Percentiles rank a stretch among this genome's conserved stretches.
phyloP scores from a whole-genome alignment of 2,797 vertebrate species.

The Cacajao melanocephalus region DNA sequence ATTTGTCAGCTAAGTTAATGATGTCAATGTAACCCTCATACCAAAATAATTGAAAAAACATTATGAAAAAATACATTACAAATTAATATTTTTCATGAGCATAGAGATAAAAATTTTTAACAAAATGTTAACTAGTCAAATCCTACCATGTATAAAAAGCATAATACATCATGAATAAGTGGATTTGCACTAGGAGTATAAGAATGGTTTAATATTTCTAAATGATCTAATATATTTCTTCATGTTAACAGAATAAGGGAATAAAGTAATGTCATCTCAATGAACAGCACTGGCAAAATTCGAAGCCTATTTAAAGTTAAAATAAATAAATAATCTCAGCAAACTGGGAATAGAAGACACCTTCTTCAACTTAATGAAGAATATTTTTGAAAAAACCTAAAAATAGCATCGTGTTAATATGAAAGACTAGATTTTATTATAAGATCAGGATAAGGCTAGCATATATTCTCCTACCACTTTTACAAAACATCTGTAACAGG shows the following conservation, averaged over 20 bases:
- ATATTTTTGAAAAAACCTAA: background rate
- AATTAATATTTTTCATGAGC: background rate
- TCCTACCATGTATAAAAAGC: background rate
- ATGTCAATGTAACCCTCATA: background rate
- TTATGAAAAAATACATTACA: background rate
- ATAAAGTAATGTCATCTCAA: background rate
- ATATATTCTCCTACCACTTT: background rate
- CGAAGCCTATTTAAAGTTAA: background rate
- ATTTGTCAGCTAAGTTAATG: background rate
- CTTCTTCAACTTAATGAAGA: background rate
- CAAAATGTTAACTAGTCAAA: background rate
- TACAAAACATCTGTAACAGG: background rate
- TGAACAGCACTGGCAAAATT: background rate
- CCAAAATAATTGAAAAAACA: background rate
- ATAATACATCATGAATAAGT: background rate
- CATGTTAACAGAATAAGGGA: background rate
- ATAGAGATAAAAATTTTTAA: background rate
- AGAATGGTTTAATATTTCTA: background rate
- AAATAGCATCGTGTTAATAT: background rate
- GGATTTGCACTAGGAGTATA: background rate
- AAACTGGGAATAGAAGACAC: background rate
- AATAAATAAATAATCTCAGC: background rate
- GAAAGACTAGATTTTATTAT: background rate
- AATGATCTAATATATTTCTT: background rate
- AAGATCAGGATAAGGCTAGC: background rate